These are phyloP conservation scores for Aythya baeri DNA, from an alignment of 2,113 vertebrate species.

Conservation along the genomic window DNA sequence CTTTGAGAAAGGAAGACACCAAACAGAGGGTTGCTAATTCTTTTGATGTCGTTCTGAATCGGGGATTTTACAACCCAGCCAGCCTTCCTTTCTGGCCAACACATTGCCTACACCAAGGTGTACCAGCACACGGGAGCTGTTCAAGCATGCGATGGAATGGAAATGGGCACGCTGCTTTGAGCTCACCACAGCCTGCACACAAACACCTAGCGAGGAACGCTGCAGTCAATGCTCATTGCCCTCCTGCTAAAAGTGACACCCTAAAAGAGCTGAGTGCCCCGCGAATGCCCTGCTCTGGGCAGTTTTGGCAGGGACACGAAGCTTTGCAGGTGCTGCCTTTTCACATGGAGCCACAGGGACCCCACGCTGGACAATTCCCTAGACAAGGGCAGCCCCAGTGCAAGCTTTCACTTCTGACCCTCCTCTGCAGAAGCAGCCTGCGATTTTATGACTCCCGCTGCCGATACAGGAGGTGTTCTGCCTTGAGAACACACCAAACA, in stretches of 20 bases:
- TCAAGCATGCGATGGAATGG: background rate
- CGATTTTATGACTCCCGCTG: background rate
- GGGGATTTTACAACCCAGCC: background rate
- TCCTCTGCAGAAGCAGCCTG: background rate
- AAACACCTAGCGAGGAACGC: background rate
- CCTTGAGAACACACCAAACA: background rate
- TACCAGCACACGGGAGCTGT: background rate
- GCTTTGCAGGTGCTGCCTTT: background rate
- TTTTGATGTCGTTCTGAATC: background rate
- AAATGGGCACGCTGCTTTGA: background rate
- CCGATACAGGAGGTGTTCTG: background rate
- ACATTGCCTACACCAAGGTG: background rate
- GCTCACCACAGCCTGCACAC: background rate
- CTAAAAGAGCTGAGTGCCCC: background rate
- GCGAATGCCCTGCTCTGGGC: background rate
- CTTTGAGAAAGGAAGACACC: background rate
- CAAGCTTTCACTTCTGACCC: background rate
- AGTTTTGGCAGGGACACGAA: background rate
- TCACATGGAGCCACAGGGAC: background rate
- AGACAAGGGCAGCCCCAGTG: background rate
- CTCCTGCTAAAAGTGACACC: background rate
- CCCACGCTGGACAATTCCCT: fast-evolving
- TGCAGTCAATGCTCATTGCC: background rate
- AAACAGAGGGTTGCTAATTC: background rate
- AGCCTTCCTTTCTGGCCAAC: background rate